phyloP scores from a whole-genome alignment of 2,113 vertebrate species.

The Casuarius casuarius region DNA sequence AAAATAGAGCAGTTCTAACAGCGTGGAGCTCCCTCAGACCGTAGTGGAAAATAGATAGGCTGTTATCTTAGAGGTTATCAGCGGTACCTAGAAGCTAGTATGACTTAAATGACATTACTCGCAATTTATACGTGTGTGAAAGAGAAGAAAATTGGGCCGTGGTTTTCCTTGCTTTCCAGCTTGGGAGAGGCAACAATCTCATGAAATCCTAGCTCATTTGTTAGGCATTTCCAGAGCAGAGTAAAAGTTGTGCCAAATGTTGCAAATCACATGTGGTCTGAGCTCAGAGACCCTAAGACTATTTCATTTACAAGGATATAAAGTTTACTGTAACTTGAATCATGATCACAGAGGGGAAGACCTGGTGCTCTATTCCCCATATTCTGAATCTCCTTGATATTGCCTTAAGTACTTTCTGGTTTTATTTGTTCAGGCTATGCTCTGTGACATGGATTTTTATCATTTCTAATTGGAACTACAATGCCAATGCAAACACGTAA shows the following conservation, averaged over 20 bases:
- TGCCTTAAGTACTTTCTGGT: not conserved
- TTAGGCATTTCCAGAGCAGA: slow-evolving; percentile 58
- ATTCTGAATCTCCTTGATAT: not conserved
- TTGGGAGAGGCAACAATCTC: not conserved
- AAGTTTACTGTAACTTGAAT: slow-evolving; percentile 53
- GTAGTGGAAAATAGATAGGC: not conserved
- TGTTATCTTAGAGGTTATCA: not conserved
- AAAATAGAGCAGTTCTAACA: not conserved
- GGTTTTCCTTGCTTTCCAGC: not conserved
- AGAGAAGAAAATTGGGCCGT: not conserved
- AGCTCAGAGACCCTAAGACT: slow-evolving; percentile 32
- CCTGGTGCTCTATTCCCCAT: not conserved
- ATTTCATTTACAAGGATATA: slow-evolving; percentile 66
- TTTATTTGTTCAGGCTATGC: not conserved
- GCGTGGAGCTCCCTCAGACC: not conserved
- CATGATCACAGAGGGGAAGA: not conserved
- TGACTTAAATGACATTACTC: not conserved
- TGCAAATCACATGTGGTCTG: slow-evolving; percentile 53
- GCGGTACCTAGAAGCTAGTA: not conserved
- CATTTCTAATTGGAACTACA: not conserved
- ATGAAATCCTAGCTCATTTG: slow-evolving; percentile 51
- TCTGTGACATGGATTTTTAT: not conserved
- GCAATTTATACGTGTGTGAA: not conserved
- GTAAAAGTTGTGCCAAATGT: slow-evolving; percentile 44
- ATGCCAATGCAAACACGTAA: not conserved